Evolutionary conservation across 2,888 invertebrate genomes (phyloP).

Genomic region (Ormia ochracea): DNA sequence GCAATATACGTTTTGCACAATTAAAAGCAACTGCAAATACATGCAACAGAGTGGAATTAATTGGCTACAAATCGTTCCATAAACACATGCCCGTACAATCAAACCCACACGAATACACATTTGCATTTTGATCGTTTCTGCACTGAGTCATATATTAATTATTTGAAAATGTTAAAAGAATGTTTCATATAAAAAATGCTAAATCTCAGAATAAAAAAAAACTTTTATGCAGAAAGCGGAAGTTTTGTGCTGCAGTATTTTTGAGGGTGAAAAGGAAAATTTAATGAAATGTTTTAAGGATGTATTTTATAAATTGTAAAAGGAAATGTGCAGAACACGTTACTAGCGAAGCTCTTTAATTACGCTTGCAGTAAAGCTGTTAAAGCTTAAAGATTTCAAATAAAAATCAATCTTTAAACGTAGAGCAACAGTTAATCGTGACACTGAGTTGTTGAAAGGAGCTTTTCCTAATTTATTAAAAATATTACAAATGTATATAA

Average conservation of each 20-base stretch:
- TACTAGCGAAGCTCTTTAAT: too few relatives aligned
- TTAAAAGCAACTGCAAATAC: constrained; percentile 56
- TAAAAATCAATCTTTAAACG: too few relatives aligned
- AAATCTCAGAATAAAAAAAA: neutral
- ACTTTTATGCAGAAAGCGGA: neutral
- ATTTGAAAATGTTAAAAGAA: constrained; percentile 8
- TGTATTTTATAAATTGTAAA: too few relatives aligned
- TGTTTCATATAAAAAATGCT: neutral
- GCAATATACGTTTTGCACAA: constrained; percentile 59
- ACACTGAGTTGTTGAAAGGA: too few relatives aligned
- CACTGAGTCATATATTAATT: constrained; percentile 25
- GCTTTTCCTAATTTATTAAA: too few relatives aligned
- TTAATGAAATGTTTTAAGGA: neutral
- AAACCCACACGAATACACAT: neutral
- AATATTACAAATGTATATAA: too few relatives aligned
- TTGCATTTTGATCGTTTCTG: neutral
- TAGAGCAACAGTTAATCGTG: too few relatives aligned
- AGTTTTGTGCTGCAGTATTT: neutral
- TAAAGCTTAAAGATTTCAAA: too few relatives aligned
- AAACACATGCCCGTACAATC: constrained; percentile 5
- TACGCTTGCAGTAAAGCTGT: too few relatives aligned
- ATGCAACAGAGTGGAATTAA: constrained; percentile 62
- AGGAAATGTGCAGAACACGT: too few relatives aligned
- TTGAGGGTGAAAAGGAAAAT: neutral
- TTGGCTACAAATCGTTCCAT: constrained; percentile 51